These are phyloP conservation scores for Cephus rjabovi DNA, from an alignment of 2,888 invertebrate genomes.

Conservation along the genomic window DNA sequence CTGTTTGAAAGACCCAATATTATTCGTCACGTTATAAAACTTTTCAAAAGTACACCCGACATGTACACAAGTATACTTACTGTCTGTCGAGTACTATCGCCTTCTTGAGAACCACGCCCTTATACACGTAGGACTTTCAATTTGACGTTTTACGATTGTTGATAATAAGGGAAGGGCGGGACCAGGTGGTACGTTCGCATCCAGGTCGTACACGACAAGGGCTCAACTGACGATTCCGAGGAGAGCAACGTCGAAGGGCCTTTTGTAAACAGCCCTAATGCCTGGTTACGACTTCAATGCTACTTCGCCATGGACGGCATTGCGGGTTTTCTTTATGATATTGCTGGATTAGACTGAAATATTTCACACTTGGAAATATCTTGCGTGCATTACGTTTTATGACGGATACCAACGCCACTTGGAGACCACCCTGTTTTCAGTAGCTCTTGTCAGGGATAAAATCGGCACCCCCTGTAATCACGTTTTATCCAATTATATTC, in stretches of 20 bases:
- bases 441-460: neutral
- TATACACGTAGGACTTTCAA: constrained; percentile 57
- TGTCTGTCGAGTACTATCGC: neutral
- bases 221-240: constrained; percentile 43
- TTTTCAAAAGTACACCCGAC: neutral
- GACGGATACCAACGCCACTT: constrained; percentile 31
- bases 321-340: constrained; percentile 63
- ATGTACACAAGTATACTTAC: neutral
- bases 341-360: constrained; percentile 66
- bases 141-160: constrained; percentile 67
- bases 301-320: constrained; percentile 40
- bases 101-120: constrained; percentile 20
- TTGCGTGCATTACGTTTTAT: constrained; percentile 61
- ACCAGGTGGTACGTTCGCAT: constrained; percentile 59
- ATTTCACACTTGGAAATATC: constrained; percentile 65
- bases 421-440: neutral
- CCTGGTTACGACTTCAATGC: constrained; percentile 62
- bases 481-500: neutral
- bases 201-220: constrained; percentile 29
- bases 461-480: neutral
- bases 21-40: neutral
- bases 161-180: constrained; percentile 62
- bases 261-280: constrained; percentile 66
- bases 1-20: neutral
- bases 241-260: constrained; percentile 46